Conservation (phyloP, 2,797 vertebrate genomes). For the Pseudopleuronectes americanus region DNA sequence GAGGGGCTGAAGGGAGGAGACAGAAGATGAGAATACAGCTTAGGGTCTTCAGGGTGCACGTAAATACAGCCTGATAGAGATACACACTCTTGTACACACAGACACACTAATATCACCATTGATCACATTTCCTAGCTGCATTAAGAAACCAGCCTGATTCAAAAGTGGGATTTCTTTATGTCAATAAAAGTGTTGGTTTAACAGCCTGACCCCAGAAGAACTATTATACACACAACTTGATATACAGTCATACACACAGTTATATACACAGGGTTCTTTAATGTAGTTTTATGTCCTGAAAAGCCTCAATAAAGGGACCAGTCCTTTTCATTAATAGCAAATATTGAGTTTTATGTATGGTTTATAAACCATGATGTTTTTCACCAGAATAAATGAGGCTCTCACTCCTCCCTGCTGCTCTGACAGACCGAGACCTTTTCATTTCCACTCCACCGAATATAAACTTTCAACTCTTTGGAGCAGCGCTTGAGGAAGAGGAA, state of each 20-base stretch:
- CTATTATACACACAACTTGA: constrained; percentile 10
- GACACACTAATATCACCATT: constrained; percentile 10
- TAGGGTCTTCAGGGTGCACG: not conserved
- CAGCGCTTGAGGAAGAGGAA: too few relatives aligned
- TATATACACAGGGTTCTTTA: constrained; percentile 7
- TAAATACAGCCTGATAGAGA: too few relatives aligned
- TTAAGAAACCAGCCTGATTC: constrained; percentile 17
- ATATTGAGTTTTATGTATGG: too few relatives aligned
- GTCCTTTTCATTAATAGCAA: constrained; percentile 11
- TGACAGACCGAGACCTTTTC: constrained; percentile 4
- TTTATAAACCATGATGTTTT: not conserved
- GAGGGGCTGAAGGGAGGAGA: constrained; percentile 16
- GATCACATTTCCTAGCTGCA: constrained; percentile 42
- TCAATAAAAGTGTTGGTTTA: constrained; percentile 51
- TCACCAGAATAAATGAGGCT: not conserved
- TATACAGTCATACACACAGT: not conserved
- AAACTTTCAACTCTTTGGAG: not conserved
- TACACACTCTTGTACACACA: too few relatives aligned
- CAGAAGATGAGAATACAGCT: constrained; percentile 12
- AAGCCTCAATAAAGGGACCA: constrained; percentile 8
- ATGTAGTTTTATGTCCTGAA: constrained; percentile 2
- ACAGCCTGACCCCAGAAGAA: constrained; percentile 38
- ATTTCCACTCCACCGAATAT: not conserved
- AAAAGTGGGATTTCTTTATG: constrained; percentile 9
- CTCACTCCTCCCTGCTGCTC: not conserved